Percentiles rank a stretch among this genome's conserved stretches.
Evolutionary conservation across 64 coral and sea anemone genomes (phyloP).

Genomic region (Montipora sp.): DNA sequence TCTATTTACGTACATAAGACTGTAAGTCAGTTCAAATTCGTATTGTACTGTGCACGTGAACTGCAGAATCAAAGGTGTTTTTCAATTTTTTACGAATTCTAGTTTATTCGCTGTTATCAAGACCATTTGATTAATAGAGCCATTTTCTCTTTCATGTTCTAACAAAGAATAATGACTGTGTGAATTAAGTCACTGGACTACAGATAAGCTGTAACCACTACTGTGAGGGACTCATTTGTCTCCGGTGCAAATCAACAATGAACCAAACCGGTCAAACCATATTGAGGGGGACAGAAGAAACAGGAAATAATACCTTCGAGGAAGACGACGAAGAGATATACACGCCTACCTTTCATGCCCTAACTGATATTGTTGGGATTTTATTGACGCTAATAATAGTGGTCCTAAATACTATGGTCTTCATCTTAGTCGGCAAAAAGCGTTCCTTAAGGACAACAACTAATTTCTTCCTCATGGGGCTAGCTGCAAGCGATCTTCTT

Average conservation of each 20-base stretch:
- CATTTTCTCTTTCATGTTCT: too few relatives aligned
- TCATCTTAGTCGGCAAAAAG: constrained; percentile 49
- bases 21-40: too few relatives aligned
- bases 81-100: too few relatives aligned
- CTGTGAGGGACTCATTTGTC: not conserved
- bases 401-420: constrained; percentile 43
- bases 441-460: constrained; percentile 55
- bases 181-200: too few relatives aligned
- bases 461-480: constrained; percentile 62
- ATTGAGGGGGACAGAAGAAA: not conserved
- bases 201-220: too few relatives aligned
- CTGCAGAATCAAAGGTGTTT: too few relatives aligned
- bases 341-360: not conserved
- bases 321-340: constrained; percentile 4
- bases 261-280: not conserved
- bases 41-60: too few relatives aligned
- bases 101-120: too few relatives aligned
- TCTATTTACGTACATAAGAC: too few relatives aligned
- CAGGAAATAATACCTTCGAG: not conserved
- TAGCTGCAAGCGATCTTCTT: constrained; percentile 66
- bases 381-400: constrained; percentile 67
- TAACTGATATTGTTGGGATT: constrained; percentile 45
- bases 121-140: too few relatives aligned
- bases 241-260: too few relatives aligned
- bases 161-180: too few relatives aligned